Percentiles rank a stretch among this genome's conserved stretches.
phyloP scores from a whole-genome alignment of 2,888 invertebrate genomes.

The Globia sparganii region DNA sequence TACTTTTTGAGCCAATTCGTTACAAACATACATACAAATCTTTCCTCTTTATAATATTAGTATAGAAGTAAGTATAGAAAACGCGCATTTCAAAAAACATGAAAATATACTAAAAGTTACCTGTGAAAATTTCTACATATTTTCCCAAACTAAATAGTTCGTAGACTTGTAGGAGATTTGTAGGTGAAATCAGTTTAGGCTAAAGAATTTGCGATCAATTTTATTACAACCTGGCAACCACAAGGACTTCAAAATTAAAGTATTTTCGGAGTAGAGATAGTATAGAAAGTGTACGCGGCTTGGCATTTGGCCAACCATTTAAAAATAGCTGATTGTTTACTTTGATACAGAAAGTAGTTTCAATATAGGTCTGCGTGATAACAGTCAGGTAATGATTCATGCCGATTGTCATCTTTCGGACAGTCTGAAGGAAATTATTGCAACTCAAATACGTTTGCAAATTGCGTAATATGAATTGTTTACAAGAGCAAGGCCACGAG shows the following conservation, averaged over 20 bases:
- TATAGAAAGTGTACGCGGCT: constrained; percentile 62
- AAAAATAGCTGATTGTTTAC: constrained; percentile 66
- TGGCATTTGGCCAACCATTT: constrained; percentile 68
- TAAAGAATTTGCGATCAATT: constrained; percentile 17
- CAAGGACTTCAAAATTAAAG: constrained; percentile 44
- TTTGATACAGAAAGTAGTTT: constrained; percentile 74
- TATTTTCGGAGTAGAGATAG: constrained; percentile 55
- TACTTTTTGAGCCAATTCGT: too few species aligned
- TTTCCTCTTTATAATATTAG: too few species aligned
- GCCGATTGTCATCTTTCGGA: constrained; percentile 16
- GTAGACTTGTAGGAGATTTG: constrained; percentile 1
- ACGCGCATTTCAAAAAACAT: not conserved
- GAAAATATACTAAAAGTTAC: not conserved
- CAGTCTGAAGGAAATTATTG: constrained; percentile 39
- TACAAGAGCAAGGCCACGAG: constrained; percentile 68
- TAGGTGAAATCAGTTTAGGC: constrained; percentile 12
- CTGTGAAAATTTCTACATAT: not conserved
- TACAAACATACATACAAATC: too few species aligned
- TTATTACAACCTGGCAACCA: constrained; percentile 44
- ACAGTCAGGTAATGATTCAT: constrained; percentile 26
- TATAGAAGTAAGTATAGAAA: too few species aligned
- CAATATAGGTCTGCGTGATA: constrained; percentile 63
- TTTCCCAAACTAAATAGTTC: not conserved
- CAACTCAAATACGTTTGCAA: constrained; percentile 53
- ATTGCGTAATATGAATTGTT: constrained; percentile 68